Evolutionary conservation across 2,888 invertebrate species (phyloP).

Genomic region (Nephrotoma appendiculata): DNA sequence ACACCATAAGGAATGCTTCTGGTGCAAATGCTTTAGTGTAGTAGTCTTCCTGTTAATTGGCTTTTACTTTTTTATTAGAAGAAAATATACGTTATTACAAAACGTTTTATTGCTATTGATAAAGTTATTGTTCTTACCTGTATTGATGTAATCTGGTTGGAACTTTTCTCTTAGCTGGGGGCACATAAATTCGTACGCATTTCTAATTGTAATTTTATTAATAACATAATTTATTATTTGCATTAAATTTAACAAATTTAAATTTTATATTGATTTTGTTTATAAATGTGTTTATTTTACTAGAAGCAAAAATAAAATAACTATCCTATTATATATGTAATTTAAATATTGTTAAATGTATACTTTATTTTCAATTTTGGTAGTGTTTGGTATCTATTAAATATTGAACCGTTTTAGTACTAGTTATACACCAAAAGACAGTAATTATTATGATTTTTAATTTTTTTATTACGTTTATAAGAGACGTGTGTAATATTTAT

Average conservation of each 20-base stretch:
- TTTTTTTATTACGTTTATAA: background rate
- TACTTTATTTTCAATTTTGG: background rate
- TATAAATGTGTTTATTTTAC: background rate
- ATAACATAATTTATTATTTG: background rate
- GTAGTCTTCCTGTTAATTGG: too few species aligned
- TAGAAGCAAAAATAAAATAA: background rate
- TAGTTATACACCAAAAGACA: background rate
- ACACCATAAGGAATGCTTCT: too few species aligned
- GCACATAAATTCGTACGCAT: too few species aligned
- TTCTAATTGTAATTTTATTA: background rate
- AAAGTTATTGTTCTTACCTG: too few species aligned
- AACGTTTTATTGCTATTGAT: too few species aligned
- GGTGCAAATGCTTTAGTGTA: too few species aligned
- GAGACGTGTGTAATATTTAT: background rate
- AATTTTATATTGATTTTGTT: background rate
- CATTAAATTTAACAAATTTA: background rate
- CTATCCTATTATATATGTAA: background rate
- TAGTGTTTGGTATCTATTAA: background rate
- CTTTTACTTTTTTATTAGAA: too few species aligned
- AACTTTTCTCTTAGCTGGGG: too few species aligned
- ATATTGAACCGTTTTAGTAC: background rate
- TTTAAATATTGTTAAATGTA: background rate
- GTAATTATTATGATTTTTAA: background rate
- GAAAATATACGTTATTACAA: too few species aligned
- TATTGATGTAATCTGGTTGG: too few species aligned